A percentile compares a stretch with the other conserved stretches of the same genome.
Conservation (phyloP, 2,888 invertebrate genomes). For the Metacarcinus magister region DNA sequence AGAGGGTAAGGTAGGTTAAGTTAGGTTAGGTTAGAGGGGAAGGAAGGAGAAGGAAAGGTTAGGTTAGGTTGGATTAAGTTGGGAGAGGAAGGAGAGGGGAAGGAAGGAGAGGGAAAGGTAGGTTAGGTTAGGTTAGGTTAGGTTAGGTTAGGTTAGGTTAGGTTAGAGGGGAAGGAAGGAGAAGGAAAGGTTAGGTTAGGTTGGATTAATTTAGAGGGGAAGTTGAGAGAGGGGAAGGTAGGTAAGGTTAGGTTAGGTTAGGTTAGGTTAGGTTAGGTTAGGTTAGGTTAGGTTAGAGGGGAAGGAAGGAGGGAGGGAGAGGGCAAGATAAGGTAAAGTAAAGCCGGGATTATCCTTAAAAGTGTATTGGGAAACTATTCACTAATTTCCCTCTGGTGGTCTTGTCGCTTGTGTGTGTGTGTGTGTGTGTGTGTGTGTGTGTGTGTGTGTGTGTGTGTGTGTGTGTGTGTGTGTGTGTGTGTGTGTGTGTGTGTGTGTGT, state of each 20-base stretch:
- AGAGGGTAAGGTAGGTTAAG: not conserved
- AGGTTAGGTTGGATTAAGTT: not conserved
- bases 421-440: not conserved
- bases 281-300: not conserved
- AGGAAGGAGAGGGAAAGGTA: constrained; percentile 5
- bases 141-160: too few relatives aligned
- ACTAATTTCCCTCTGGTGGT: not conserved
- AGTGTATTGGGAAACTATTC: not conserved
- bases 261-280: not conserved
- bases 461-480: not conserved
- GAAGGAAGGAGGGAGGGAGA: not conserved
- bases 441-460: not conserved
- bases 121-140: too few relatives aligned
- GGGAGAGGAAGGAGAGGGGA: not conserved
- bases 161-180: not conserved
- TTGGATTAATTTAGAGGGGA: not conserved
- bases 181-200: not conserved
- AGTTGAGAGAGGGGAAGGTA: not conserved
- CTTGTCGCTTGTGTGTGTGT: not conserved
- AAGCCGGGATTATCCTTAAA: not conserved
- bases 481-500: too few relatives aligned
- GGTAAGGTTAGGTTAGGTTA: not conserved
- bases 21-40: too few relatives aligned
- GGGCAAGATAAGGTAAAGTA: not conserved
- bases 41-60: too few relatives aligned